Evolutionary conservation across 2,888 invertebrate species (phyloP).

Genomic region (Syritta pipiens): DNA sequence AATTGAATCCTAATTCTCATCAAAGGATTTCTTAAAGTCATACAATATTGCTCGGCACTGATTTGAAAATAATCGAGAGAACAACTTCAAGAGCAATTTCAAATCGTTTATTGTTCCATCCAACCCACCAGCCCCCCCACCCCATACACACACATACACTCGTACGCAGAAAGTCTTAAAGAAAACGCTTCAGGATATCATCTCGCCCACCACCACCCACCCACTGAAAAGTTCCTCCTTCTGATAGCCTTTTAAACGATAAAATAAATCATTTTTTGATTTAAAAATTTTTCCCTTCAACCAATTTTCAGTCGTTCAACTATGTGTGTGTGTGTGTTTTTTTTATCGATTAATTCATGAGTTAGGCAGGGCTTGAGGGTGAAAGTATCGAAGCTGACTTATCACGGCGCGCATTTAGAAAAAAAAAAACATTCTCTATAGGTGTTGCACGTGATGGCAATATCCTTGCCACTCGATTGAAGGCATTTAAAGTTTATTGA

Average conservation of each 20-base stretch:
- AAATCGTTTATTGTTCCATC: conserved; percentile 40
- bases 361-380: background rate
- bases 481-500: conserved; percentile 4
- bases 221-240: conserved; percentile 15
- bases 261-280: conserved; percentile 74
- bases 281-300: conserved; percentile 68
- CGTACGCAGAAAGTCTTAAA: conserved; percentile 1
- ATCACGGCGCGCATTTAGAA: conserved; percentile 20
- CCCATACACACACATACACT: conserved; percentile 1
- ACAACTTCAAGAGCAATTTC: conserved; percentile 50
- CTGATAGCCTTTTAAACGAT: conserved; percentile 62
- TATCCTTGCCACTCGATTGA: conserved; percentile 1
- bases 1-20: too few relatives aligned
- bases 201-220: background rate
- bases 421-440: conserved; percentile 16
- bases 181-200: conserved; percentile 7
- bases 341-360: conserved; percentile 36
- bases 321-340: too few relatives aligned
- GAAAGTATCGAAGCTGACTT: conserved; percentile 14
- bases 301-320: conserved; percentile 71
- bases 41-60: conserved; percentile 22
- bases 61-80: conserved; percentile 43
- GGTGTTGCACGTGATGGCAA: conserved; percentile 37
- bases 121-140: conserved; percentile 10
- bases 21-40: conserved; percentile 16